Evolutionary conservation across 1,140 invertebrate species (phyloP), one percentile per base, ranked within the genome.

Genomic region (Drosophila quadrilineata): DNA sequence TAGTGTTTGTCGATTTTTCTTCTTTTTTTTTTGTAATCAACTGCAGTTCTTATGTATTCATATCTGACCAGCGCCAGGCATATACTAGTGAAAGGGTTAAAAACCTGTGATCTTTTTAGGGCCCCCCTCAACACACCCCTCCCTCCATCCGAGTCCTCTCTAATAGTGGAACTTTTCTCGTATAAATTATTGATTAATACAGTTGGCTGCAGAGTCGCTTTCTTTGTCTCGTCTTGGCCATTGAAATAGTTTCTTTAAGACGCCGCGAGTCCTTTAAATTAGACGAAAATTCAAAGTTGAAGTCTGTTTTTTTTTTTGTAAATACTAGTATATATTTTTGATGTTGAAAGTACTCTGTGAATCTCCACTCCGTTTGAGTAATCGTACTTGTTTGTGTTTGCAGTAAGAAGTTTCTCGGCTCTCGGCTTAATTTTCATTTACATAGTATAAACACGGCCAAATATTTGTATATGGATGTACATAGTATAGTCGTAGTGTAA

Each of bases 11-110:
- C 12, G 14, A 43, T 12, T 26, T 26, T 29, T 35, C 36, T 36
- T 33, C 46, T 14, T 54, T 40, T 64, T 58, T 10, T n/a, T 38
- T 45, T 69, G 65, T 70, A n/a, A n/a, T n/a, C n/a, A n/a, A n/a
- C 36, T 70, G 28, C 12, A 36, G 21, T 33, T 35, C 62, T 75
- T 85, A 86, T 85, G 24, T 74, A 74, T 52, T 74, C 62, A 58
- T 74, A 59, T 64, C 57, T 31, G 36, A 26, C 12, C 6, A 36
- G 48, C 31, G 21, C 5, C 22, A 5, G 17, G 17, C 73, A 74
- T 74, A 59, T 68, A n/a, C n/a, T n/a, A 86, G 74, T 86, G 79
- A 88, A 87, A 87, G 84, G 84, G 84, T 87, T 87, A 88, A 85
- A 75, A 87, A 79, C 85, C 74, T 75, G 68, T 64, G 74, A 77